Evolutionary conservation across 2,113 vertebrate species (phyloP), one percentile per base, ranked within the genome.

Genomic region (Eudyptes chrysolophus): DNA sequence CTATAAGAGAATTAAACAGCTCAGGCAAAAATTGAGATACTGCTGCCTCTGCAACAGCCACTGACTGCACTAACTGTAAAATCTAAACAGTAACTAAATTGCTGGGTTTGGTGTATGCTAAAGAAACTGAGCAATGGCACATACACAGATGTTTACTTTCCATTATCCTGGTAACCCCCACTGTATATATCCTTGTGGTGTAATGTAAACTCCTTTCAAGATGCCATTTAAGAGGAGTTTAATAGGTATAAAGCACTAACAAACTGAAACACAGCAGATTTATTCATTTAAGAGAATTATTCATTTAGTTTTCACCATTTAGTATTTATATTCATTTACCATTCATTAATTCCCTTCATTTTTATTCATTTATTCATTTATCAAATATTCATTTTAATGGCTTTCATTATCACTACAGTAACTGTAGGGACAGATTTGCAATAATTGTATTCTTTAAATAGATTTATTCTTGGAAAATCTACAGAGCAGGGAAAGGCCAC

Each of bases 301-400:
- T 98, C 85, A 98, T 98, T 98, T 98, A 98, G 97, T 98, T 98
- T 98, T 95, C 7, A 54, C 83, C 92, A 97, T 96, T 98, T 98
- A 98, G 97, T 97, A 97, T 98, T 98, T 98, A 97, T 97, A 90
- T 95, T 97, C 55, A 84, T 95, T 98, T 98, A 81, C 74, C 96
- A 97, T 98, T 98, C 97, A 97, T 98, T 98, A 98, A 98, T 98
- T 98, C 97, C 85, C 93, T 97, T 96, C 76, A 97, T 98, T 97
- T 98, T 96, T 98, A 98, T 98, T 98, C 96, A 98, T 98, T 97
- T 98, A 98, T 98, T 94, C 96, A 95, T 97, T 97, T 97, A 98
- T 98, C 98, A 98, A 98, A 98, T 98, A 98, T 98, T 98, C 92
- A 98, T 98, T 98, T 97, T 96, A 98, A 98, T 98, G 90, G 97